phyloP scores from a whole-genome alignment of 1,140 invertebrate genomes.

The Rhagoletis pomonella region DNA sequence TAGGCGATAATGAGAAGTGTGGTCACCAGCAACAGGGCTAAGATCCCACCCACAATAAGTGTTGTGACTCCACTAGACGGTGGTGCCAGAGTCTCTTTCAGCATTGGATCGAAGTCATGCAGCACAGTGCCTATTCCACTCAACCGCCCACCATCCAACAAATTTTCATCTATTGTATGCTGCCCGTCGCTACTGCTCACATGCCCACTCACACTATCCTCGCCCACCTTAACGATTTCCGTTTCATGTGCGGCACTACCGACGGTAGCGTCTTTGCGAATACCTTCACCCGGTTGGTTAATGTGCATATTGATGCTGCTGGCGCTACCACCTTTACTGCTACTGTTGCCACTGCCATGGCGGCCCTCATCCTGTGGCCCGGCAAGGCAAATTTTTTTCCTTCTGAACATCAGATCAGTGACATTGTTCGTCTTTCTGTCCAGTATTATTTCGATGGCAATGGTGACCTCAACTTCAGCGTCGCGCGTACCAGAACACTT shows the following conservation, averaged over 20 bases:
- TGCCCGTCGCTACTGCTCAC: constrained; percentile 55
- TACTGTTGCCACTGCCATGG: neutral
- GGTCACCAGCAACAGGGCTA: constrained; percentile 69
- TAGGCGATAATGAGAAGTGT: constrained; percentile 71
- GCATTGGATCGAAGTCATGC: constrained; percentile 68
- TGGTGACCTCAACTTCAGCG: constrained; percentile 89
- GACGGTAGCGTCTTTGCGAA: neutral
- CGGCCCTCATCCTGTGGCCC: constrained; percentile 57
- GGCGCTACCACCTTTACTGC: constrained; percentile 55
- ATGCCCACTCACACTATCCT: constrained; percentile 1
- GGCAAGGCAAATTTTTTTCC: constrained; percentile 87
- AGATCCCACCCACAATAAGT: constrained; percentile 68
- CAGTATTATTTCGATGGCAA: constrained; percentile 89
- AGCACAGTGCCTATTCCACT: constrained; percentile 59
- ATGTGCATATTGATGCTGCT: constrained; percentile 8
- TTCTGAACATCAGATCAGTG: constrained; percentile 85
- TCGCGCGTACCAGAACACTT: constrained; percentile 87
- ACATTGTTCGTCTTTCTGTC: constrained; percentile 79
- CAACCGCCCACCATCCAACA: constrained; percentile 37
- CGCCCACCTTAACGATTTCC: constrained; percentile 61
- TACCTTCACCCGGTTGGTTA: constrained; percentile 16
- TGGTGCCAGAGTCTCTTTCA: constrained; percentile 68
- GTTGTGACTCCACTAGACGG: constrained; percentile 69
- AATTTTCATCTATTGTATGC: constrained; percentile 58
- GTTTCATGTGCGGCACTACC: constrained; percentile 58